A percentile compares a stretch with the other conserved stretches of the same genome.
Conservation (phyloP, 2,113 vertebrate genomes). For the Ariopsis seemanni region DNA sequence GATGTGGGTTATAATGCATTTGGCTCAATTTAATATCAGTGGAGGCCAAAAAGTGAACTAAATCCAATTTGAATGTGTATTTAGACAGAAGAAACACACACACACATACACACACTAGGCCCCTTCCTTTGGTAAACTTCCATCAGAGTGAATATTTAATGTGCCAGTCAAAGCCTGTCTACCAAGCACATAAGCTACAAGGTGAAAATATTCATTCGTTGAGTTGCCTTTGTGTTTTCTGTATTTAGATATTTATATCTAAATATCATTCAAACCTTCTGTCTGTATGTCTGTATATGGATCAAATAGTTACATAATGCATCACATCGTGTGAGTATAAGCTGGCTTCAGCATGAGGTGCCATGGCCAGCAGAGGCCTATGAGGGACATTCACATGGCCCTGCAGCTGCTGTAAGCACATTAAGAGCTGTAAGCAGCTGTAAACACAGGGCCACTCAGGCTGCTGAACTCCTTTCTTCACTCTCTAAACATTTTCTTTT, state of each 20-base stretch:
- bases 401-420: slow-evolving; percentile 29
- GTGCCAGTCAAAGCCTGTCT: background rate
- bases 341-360: background rate
- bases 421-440: slow-evolving; percentile 38
- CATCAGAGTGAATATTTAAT: background rate
- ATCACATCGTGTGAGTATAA: background rate
- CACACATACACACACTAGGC: background rate
- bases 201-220: background rate
- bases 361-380: background rate
- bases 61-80: slow-evolving; percentile 23
- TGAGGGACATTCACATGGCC: background rate
- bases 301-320: background rate
- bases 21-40: slow-evolving; percentile 1
- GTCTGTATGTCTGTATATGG: background rate
- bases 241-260: background rate
- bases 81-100: background rate
- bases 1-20: slow-evolving; percentile 12
- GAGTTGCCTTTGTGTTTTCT: background rate
- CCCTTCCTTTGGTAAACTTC: background rate
- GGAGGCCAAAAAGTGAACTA: background rate
- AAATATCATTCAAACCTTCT: background rate
- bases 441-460: slow-evolving; percentile 9
- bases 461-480: slow-evolving; percentile 20
- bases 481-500: slow-evolving; percentile 53
- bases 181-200: background rate